Evolutionary conservation across 2,113 vertebrate species (phyloP).

Genomic region (Grantiella picta): DNA sequence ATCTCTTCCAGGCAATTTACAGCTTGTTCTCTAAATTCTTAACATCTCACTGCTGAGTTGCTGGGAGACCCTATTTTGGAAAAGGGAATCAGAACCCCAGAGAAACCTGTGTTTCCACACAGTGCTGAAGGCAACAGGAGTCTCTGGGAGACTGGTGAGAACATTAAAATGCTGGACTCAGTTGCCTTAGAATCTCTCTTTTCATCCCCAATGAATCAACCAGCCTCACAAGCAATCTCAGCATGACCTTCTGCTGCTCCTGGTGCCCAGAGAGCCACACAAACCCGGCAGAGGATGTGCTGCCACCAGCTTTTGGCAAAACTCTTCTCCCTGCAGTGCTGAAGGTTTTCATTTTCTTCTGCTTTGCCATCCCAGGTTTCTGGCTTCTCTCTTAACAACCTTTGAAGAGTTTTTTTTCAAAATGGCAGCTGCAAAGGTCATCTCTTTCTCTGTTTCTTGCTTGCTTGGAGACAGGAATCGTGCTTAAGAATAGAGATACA

Average conservation of each 20-base stretch:
- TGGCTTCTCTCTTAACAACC: background rate
- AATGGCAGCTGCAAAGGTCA: conserved; percentile 44
- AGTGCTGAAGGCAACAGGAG: background rate
- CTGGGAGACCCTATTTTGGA: background rate
- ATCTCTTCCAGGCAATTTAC: background rate
- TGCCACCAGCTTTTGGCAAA: background rate
- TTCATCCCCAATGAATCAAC: background rate
- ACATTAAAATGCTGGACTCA: background rate
- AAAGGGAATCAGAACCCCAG: background rate
- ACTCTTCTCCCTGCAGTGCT: background rate
- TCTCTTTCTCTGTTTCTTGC: background rate
- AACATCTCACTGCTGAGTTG: background rate
- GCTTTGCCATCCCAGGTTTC: background rate
- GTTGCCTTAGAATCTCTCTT: background rate
- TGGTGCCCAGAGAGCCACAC: background rate
- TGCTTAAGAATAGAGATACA: background rate
- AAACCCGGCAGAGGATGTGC: background rate
- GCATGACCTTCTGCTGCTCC: background rate
- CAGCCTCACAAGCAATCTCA: background rate
- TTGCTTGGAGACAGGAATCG: background rate
- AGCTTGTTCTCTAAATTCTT: background rate
- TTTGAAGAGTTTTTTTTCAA: background rate
- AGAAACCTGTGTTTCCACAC: background rate
- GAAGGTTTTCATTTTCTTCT: background rate
- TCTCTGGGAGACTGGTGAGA: background rate